Base-by-base conservation (phyloP, 2,888 invertebrate species). In the Tanytarsus gracilentus region DNA sequence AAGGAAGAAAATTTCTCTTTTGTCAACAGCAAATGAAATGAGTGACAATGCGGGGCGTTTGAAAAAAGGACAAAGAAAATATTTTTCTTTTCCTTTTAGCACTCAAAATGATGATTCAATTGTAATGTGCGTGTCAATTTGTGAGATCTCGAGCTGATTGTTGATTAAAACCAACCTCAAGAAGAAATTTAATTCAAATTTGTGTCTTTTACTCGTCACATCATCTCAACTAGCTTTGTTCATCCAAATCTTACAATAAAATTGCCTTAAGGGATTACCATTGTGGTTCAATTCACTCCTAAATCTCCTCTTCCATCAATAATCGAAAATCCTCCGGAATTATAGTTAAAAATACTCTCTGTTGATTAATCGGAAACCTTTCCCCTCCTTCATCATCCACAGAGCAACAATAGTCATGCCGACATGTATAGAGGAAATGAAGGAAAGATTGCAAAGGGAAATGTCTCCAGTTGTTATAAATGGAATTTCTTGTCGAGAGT, bases 401-500 rank as follows among this genome's bases (percentile, higher is more conserved):
- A 36, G 2, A 36, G 33, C 33, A 7, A 36, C 3, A 1, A n/a
- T n/a, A 14, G n/a, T n/a, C n/a, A n/a, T n/a, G n/a, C n/a, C n/a
- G n/a, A n/a, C n/a, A n/a, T n/a, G n/a, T n/a, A n/a, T n/a, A n/a
- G n/a, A 36, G 55, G 9, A 55, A 21, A 23, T 21, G 18, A n/a
- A 25, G 8, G 27, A 40, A 52, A 29, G 18, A 55, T 21, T 36
- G 36, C 36, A 36, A 36, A 36, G 36, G 53, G 18, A 40, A 40
- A 55, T 25, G 55, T 55, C n/a, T n/a, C n/a, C n/a, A n/a, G n/a
- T n/a, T n/a, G n/a, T 55, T 40, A 55, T 55, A 55, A 55, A 55
- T 55, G 39, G 40, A 33, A 40, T 55, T 26, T 40, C 16, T 39
- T 23, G 30, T 5, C 16, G 36, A 36, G n/a, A n/a, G n/a, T n/a